Percentiles rank a stretch among this genome's conserved stretches.
Conservation (phyloP, 2,888 invertebrate genomes). For the Drosophila prolongata region DNA sequence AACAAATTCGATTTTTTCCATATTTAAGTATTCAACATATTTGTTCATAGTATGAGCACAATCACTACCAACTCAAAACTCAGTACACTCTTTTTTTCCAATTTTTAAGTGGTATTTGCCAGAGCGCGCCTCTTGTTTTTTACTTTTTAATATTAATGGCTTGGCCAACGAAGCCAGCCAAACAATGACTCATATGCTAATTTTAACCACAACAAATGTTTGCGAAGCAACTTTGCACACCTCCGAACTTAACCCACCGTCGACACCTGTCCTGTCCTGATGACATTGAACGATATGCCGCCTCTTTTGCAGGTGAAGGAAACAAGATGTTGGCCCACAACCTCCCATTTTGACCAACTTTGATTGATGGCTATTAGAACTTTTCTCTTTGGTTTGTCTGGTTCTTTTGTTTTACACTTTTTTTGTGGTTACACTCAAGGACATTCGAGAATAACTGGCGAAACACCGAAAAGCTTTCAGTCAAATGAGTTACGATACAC, state of each 20-base stretch:
- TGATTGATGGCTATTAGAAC: conserved; percentile 68
- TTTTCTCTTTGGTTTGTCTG: conserved; percentile 41
- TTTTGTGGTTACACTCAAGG: conserved; percentile 53
- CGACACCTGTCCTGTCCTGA: conserved; percentile 59
- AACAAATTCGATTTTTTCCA: no score
- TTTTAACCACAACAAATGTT: conserved; percentile 54
- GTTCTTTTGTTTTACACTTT: conserved; percentile 23
- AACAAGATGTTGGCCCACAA: conserved; percentile 38
- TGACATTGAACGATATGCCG: conserved; percentile 60
- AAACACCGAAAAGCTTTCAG: conserved; percentile 74
- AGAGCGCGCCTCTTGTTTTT: conserved; percentile 51
- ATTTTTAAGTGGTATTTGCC: conserved; percentile 68
- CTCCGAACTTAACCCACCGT: conserved; percentile 21
- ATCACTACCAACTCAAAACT: not conserved
- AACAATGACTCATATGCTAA: conserved; percentile 73
- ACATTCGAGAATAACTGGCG: conserved; percentile 38
- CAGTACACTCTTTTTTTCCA: conserved; percentile 22
- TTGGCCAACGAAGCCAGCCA: conserved; percentile 48
- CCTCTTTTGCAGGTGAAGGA: conserved; percentile 24
- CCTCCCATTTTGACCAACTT: conserved; percentile 27
- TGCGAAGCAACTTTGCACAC: conserved; percentile 12
- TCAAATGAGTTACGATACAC: conserved; percentile 65
- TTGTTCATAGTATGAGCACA: not conserved
- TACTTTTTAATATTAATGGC: conserved; percentile 68
- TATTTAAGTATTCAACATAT: no score